phyloP scores from a whole-genome alignment of 2,888 invertebrate species.

The Hipparchia sbordonii region DNA sequence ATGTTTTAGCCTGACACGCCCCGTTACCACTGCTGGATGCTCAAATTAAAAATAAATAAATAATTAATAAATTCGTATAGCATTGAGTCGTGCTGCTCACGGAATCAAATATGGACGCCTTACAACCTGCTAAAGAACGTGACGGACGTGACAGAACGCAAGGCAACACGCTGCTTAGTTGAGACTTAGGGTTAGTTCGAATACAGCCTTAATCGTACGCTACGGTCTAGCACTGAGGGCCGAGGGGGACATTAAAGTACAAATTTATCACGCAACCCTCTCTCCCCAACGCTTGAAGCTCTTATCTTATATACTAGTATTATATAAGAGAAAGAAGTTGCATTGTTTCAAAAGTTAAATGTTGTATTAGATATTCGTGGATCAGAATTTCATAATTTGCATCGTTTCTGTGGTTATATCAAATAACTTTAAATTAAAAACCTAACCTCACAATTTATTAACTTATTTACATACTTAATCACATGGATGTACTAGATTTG shows the following conservation, averaged over 20 bases:
- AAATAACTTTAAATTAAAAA: slow-evolving; percentile 50
- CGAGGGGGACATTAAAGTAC: slow-evolving; percentile 73
- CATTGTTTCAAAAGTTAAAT: slow-evolving; percentile 62
- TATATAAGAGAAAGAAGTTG: slow-evolving; percentile 66
- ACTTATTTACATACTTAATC: slow-evolving; percentile 53
- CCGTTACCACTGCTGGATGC: too few relatives aligned
- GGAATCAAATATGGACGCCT: too few relatives aligned
- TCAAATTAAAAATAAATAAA: too few relatives aligned
- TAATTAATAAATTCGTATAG: too few relatives aligned
- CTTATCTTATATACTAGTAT: slow-evolving; percentile 68
- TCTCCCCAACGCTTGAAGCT: slow-evolving; percentile 62
- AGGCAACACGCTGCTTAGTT: too few relatives aligned
- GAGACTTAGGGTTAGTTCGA: too few relatives aligned
- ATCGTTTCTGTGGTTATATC: slow-evolving; percentile 42
- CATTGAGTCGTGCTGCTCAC: too few relatives aligned
- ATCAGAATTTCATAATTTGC: slow-evolving; percentile 42
- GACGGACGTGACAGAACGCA: too few relatives aligned
- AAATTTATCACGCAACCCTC: slow-evolving; percentile 75
- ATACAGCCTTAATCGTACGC: slow-evolving; percentile 46
- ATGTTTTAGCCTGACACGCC: too few relatives aligned
- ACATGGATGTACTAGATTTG: slow-evolving; percentile 66
- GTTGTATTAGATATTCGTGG: slow-evolving; percentile 63
- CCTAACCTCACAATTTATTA: slow-evolving; percentile 49
- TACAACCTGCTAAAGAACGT: too few relatives aligned
- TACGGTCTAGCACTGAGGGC: slow-evolving; percentile 55